phyloP scores from a whole-genome alignment of 1,140 invertebrate genomes.

The Branchinecta lynchi region DNA sequence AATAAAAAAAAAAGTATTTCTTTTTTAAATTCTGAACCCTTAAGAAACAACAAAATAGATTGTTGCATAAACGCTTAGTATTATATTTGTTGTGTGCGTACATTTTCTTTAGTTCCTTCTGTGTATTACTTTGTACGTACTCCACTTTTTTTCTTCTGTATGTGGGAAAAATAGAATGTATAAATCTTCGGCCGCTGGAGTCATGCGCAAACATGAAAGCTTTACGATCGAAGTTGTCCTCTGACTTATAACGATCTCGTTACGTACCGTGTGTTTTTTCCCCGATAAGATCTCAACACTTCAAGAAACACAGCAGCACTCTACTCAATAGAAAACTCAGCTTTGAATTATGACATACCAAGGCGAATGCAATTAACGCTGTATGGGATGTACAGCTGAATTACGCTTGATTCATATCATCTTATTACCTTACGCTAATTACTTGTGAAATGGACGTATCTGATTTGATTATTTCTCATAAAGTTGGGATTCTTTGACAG shows the following conservation, averaged over 20 bases:
- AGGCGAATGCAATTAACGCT: not conserved
- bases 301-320: too few species aligned
- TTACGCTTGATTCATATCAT: not conserved
- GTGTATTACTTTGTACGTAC: too few species aligned
- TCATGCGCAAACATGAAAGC: too few species aligned
- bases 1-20: too few species aligned
- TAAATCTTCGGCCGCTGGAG: too few species aligned
- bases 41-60: too few species aligned
- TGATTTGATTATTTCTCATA: not conserved
- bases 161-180: too few species aligned
- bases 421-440: not conserved
- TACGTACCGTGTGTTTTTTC: slow-evolving; percentile 16
- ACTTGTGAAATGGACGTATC: not conserved
- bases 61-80: too few species aligned
- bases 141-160: too few species aligned
- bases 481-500: not conserved
- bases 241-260: slow-evolving; percentile 11
- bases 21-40: too few species aligned
- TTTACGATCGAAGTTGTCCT: not conserved
- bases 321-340: not conserved
- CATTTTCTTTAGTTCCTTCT: too few species aligned
- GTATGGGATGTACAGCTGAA: not conserved
- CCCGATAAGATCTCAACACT: slow-evolving; percentile 12
- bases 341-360: not conserved
- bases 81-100: too few species aligned